A percentile compares a stretch with the other conserved stretches of the same genome.
These are phyloP conservation scores for Sebastes oblongus DNA, from an alignment of 2,797 vertebrate species.

Conservation along the genomic window DNA sequence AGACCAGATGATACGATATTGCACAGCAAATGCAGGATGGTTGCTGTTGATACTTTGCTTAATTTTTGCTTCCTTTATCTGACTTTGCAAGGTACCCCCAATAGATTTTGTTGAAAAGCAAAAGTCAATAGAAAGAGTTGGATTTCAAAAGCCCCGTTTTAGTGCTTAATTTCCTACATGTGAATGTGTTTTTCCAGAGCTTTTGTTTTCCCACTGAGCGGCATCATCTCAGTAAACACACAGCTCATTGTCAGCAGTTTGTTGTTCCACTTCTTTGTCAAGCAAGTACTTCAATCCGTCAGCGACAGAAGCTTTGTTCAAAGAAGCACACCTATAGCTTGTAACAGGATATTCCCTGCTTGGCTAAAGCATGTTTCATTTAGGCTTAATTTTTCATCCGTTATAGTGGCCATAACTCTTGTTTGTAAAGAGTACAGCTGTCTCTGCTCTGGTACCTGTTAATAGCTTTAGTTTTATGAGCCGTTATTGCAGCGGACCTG, in stretches of 20 bases:
- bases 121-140: not conserved
- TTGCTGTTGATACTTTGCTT: not conserved
- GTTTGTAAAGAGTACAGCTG: slow-evolving; percentile 45
- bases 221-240: slow-evolving; percentile 52
- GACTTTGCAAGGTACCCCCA: no score
- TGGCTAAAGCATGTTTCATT: not conserved
- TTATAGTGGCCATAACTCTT: not conserved
- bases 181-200: slow-evolving; percentile 40
- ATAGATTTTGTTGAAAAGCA: not conserved
- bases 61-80: not conserved
- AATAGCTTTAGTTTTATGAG: slow-evolving; percentile 52
- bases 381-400: not conserved
- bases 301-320: not conserved
- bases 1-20: not conserved
- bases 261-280: slow-evolving; percentile 44
- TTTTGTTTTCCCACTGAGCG: slow-evolving; percentile 27
- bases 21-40: not conserved
- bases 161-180: slow-evolving; percentile 16
- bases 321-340: not conserved
- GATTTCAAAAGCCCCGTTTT: not conserved
- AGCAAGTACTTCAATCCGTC: slow-evolving; percentile 11
- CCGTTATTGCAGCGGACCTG: not conserved
- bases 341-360: not conserved
- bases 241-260: slow-evolving; percentile 22
- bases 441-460: slow-evolving; percentile 10